Base-by-base conservation (phyloP, 2,888 invertebrate genomes). In the Ennomos fuscantarius region DNA sequence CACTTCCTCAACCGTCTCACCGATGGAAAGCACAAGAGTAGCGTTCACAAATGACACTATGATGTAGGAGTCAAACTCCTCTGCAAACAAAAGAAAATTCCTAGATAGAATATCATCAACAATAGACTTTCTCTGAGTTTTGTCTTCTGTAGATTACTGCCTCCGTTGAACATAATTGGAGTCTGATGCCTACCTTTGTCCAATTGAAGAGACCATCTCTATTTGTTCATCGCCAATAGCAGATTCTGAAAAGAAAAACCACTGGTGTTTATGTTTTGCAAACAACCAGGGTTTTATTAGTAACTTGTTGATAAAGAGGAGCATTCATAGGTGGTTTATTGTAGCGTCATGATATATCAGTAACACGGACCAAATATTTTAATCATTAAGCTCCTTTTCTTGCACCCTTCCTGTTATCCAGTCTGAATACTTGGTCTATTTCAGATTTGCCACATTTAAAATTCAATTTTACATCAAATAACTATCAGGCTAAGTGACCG, bases 1-100 rank as follows among this genome's bases (percentile, higher is more conserved):
- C 24, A 99, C 99, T 95, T 99, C 99, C 89, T 99, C 99, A n/a
- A 99, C 99, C 10, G 99, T 99, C 89, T 99, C 99, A 70, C 99
- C 99, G 83, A 99, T 99, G 74, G 99, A 99, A 77, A 99, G 94
- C 66, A 99, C 99, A 79, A 99, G 95, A 11, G 99, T 99, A 72
- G 99, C 99, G 75, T 94, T 94, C 65, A 99, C 97, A 96, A 99
- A 99, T 48, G 99, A 99, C 76, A 99, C 99, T 86, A 99, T 98
- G 94, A 99, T 99, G 94, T 99, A 99, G 51, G 99, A 98, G 94
- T 99, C 99, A 93, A 94, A 99, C 85, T 97, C 97, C 94, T 99
- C 99, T 99, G 96, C 70, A 96, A 96, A 93, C 94, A 94, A 93
- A 92, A 94, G 90, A 89, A 85, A 89, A 83, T 67, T 61, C 61